These are phyloP conservation scores for Leptocoma aspasia DNA, from an alignment of 2,113 vertebrate species.

Conservation along the genomic window DNA sequence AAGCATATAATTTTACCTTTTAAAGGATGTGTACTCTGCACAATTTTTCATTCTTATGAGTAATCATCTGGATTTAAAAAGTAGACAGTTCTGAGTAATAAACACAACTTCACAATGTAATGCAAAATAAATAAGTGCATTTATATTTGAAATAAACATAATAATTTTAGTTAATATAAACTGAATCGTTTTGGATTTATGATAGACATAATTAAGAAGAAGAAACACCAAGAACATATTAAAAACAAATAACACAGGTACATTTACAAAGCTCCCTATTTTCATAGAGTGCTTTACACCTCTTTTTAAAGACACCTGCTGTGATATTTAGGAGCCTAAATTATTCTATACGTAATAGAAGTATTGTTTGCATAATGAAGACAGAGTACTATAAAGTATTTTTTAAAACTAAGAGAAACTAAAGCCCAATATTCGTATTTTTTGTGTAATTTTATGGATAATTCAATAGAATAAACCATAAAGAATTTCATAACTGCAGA, in stretches of 20 bases:
- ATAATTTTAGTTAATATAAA: not conserved
- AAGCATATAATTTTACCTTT: not conserved
- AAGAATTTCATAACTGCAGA: not conserved
- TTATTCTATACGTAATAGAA: not conserved
- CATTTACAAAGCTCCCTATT: not conserved
- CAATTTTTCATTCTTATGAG: not conserved
- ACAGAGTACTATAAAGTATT: not conserved
- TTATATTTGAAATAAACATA: not conserved
- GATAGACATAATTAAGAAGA: not conserved
- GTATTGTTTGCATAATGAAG: not conserved
- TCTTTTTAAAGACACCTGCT: not conserved
- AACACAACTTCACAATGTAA: not conserved
- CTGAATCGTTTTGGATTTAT: not conserved
- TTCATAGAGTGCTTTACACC: not conserved
- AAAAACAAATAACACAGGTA: accelerated
- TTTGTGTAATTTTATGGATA: not conserved
- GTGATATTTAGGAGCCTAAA: not conserved
- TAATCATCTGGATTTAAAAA: not conserved
- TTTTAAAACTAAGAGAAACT: not conserved
- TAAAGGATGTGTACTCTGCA: not conserved
- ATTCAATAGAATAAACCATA: not conserved
- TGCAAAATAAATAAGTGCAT: not conserved
- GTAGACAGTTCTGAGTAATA: not conserved
- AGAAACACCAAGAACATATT: not conserved
- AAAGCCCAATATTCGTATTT: not conserved